A percentile compares a stretch with the other conserved stretches of the same genome.
Evolutionary conservation across 2,888 invertebrate species (phyloP).

Genomic region (Drosophila prolongata): DNA sequence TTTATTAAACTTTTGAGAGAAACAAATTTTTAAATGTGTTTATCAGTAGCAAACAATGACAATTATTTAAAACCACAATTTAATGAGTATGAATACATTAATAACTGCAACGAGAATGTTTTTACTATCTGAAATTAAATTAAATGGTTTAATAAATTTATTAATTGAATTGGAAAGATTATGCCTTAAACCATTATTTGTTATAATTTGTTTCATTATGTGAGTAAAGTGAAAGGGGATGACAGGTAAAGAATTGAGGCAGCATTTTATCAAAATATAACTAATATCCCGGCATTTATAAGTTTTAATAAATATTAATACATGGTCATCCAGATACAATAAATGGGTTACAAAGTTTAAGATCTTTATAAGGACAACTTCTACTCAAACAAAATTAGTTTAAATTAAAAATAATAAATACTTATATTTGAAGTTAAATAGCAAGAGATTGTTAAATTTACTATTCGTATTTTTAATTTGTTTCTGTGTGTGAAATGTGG

Average conservation of each 20-base stretch:
- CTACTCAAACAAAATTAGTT: too few relatives aligned
- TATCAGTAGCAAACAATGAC: neutral
- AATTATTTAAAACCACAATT: neutral
- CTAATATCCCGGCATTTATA: too few relatives aligned
- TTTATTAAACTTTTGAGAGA: too few relatives aligned
- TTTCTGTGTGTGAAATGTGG: slow-evolving; percentile 7
- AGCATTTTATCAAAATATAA: too few relatives aligned
- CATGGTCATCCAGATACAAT: too few relatives aligned
- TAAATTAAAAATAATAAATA: neutral
- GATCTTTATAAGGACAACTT: too few relatives aligned
- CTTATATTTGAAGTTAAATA: neutral
- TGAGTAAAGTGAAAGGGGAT: neutral
- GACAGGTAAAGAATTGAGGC: neutral
- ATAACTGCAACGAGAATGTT: too few relatives aligned
- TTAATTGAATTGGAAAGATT: slow-evolving; percentile 12
- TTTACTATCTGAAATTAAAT: neutral
- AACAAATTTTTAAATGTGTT: too few relatives aligned
- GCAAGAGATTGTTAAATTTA: too few relatives aligned
- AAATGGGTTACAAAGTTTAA: too few relatives aligned
- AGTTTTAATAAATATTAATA: too few relatives aligned
- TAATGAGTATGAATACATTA: too few relatives aligned
- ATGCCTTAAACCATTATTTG: neutral
- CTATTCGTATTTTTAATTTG: neutral
- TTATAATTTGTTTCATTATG: neutral
- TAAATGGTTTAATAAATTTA: neutral